Base-by-base conservation (phyloP, 2,888 invertebrate species). In the Ennomos quercinarius region DNA sequence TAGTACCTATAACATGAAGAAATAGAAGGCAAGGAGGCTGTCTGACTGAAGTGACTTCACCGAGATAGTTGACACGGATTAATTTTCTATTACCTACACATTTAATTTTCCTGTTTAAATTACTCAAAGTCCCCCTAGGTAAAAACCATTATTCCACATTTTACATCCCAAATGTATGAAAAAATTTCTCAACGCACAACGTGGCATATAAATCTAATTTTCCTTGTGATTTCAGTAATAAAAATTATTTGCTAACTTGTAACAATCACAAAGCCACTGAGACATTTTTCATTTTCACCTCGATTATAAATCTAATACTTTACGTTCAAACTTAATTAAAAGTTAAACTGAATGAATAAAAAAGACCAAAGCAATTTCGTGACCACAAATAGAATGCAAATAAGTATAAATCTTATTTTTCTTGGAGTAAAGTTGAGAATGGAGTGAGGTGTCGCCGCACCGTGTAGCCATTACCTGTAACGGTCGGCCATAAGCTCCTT, bases 401-500 rank as follows among this genome's bases (percentile, higher is more conserved):
- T 50, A 10, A 72, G 67, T 68, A 46, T 63, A 37, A 49, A 64
- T 64, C 69, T 63, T 71, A 68, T 57, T 27, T 11, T 10, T 43
- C 3, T 2, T 34, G n/a, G 0, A 0, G 17, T 71, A 76, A 68
- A 63, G 68, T 67, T 64, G 61, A 61, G 51, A 58, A 68, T 78
- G 41, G 63, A 50, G 41, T 60, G 74, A 35, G 34, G 12, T 46
- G 17, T 39, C 3, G 17, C 41, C 44, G 47, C 68, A 54, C 66
- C 64, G 70, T 64, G 70, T 70, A 66, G 74, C 76, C 78, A 77
- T 82, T 81, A 84, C 80, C 74, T 76, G 77, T 73, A 80, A 83
- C 76, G 81, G 76, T 64, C 54, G 74, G 70, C 71, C 72, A 73
- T 83, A 80, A 82, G 80, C 80, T 76, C 74, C 56, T 66, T 66